These are phyloP conservation scores for Cherax destructor DNA, from an alignment of 1,140 invertebrate species.

Conservation along the genomic window DNA sequence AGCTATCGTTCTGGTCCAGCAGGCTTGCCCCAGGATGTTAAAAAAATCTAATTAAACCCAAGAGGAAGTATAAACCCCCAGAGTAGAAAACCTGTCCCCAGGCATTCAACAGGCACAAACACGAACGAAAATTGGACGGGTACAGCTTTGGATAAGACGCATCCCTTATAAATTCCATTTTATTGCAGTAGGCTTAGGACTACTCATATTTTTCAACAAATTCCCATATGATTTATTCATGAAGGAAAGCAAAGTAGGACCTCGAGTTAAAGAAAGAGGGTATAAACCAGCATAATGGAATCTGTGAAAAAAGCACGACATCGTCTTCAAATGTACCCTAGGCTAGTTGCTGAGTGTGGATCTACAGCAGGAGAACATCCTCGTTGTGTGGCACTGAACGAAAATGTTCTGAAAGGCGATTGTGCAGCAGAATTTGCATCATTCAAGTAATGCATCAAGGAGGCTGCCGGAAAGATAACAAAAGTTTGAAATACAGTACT, in stretches of 20 bases:
- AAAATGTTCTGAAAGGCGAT: constrained; percentile 83
- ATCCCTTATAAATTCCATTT: constrained; percentile 78
- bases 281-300: constrained; percentile 80
- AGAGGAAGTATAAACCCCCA: background rate
- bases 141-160: constrained; percentile 75
- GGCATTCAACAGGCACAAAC: background rate
- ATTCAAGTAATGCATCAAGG: constrained; percentile 81
- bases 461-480: constrained; percentile 73
- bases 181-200: constrained; percentile 75
- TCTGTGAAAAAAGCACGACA: constrained; percentile 84
- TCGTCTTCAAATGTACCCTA: constrained; percentile 84
- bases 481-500: constrained; percentile 68
- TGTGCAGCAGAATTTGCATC: constrained; percentile 85
- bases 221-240: constrained; percentile 83
- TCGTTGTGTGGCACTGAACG: constrained; percentile 82
- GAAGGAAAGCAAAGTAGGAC: constrained; percentile 46
- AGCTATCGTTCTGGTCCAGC: background rate
- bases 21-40: background rate
- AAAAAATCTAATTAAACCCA: background rate
- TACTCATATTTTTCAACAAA: constrained; percentile 81
- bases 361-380: constrained; percentile 84
- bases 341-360: constrained; percentile 83
- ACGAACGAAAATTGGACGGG: background rate
- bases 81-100: background rate
- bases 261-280: constrained; percentile 14